Base-by-base conservation (phyloP, 2,888 invertebrate genomes). In the Eulithis testata region DNA sequence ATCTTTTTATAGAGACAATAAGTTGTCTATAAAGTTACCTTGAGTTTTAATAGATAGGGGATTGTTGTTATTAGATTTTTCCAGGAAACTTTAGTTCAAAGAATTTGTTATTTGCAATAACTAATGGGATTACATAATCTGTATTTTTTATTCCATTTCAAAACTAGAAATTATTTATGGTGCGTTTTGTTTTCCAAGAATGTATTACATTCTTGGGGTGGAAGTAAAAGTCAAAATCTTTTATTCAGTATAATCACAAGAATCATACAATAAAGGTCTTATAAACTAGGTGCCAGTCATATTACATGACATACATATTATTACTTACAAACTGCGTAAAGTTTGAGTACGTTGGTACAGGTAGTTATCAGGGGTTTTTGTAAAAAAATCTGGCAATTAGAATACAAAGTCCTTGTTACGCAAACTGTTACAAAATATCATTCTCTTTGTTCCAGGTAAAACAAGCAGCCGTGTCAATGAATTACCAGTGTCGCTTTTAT, bases 1-100 rank as follows among this genome's bases (percentile, higher is more conserved):
- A 82, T 82, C 80, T 77, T 85, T 83, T 82, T 80, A 84, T 78
- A 75, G 72, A 73, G 71, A 75, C 82, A 77, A 81, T 79, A 79
- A 80, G 78, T 72, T 71, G 71, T 70, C 72, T 71, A 75, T 78
- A 80, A 79, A 77, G 80, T 78, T 40, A 40, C 79, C 77, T 78
- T 77, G 75, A 66, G 36, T 47, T 55, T 60, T 50, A 55, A 44
- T 55, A 11, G 21, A 70, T 59, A 68, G 66, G 55, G 66, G 60
- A 71, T 73, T 74, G 70, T 69, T 65, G 56, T 67, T 69, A 60
- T 51, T 14, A 37, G 45, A 45, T 53, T 59, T 45, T 37, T 40
- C 8, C 8, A 40, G 40, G 40, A 40, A 40, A 5, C 40, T 40
- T 40, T 40, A 1, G 40, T 2, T 8, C 45, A 37, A 11, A 11